A percentile compares a stretch with the other conserved stretches of the same genome.
Evolutionary conservation across 2,888 invertebrate genomes (phyloP).

Genomic region (Lochmaea capreae): DNA sequence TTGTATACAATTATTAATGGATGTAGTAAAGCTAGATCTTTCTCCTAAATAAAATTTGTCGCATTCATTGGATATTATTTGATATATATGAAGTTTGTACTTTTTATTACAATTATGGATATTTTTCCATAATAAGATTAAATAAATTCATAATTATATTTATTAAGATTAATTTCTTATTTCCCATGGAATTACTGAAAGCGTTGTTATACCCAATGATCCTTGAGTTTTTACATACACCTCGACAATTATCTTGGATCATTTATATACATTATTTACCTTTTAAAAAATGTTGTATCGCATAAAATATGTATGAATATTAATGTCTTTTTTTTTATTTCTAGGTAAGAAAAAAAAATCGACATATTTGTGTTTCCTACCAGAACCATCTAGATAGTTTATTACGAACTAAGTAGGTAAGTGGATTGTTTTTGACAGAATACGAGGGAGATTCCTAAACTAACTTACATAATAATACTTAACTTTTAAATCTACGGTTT

Average conservation of each 20-base stretch:
- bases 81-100: too few species aligned
- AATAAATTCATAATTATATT: not conserved
- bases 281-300: not conserved
- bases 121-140: too few species aligned
- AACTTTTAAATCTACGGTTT: too few species aligned
- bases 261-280: not conserved
- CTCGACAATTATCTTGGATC: not conserved
- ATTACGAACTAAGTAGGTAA: constrained; percentile 1
- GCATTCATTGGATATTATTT: too few species aligned
- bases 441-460: too few species aligned
- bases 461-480: too few species aligned
- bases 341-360: constrained; percentile 18
- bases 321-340: constrained; percentile 18
- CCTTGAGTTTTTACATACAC: not conserved
- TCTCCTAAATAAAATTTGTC: too few species aligned
- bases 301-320: not conserved
- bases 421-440: not conserved
- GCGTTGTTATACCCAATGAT: not conserved
- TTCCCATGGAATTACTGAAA: constrained; percentile 1
- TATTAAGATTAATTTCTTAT: not conserved
- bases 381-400: not conserved
- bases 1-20: not conserved
- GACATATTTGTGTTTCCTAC: not conserved
- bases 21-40: not conserved
- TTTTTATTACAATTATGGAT: too few species aligned